Evolutionary conservation across 2,888 invertebrate genomes (phyloP).

Genomic region (Drosophila pullipes): DNA sequence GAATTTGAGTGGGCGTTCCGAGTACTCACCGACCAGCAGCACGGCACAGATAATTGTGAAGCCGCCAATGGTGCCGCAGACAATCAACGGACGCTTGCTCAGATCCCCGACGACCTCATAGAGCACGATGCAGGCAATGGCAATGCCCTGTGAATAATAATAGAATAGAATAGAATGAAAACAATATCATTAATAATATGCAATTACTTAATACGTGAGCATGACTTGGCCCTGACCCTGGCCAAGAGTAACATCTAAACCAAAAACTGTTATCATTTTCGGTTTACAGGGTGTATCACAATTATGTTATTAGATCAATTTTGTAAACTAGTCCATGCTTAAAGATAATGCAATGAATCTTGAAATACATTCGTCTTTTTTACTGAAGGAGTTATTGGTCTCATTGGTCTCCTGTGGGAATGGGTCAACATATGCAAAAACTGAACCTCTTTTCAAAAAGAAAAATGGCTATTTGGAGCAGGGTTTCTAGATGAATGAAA

Average conservation of each 20-base stretch:
- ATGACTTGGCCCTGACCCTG: no score
- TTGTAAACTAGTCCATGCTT: neutral
- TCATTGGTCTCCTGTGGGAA: neutral
- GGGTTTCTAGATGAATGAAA: neutral
- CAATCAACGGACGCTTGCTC: conserved; percentile 71
- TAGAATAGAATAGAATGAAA: neutral
- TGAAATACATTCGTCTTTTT: neutral
- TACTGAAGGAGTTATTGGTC: neutral
- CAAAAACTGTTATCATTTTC: neutral
- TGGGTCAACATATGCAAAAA: neutral
- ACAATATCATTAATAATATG: conserved; percentile 5
- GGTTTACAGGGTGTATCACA: neutral
- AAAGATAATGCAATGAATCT: neutral
- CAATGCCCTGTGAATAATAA: conserved; percentile 72
- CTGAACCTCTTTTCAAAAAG: neutral
- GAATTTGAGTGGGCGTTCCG: no score
- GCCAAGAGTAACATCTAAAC: neutral
- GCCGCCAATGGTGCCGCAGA: conserved; percentile 83
- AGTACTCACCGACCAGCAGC: conserved; percentile 76
- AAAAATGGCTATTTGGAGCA: neutral
- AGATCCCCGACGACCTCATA: conserved; percentile 72
- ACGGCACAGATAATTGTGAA: conserved; percentile 83
- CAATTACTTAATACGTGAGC: neutral
- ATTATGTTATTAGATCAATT: neutral
- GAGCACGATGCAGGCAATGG: conserved; percentile 82